Evolutionary conservation across 2,888 invertebrate species (phyloP), one percentile per base, ranked within the genome.

Genomic region (Andrena haemorrhoa): DNA sequence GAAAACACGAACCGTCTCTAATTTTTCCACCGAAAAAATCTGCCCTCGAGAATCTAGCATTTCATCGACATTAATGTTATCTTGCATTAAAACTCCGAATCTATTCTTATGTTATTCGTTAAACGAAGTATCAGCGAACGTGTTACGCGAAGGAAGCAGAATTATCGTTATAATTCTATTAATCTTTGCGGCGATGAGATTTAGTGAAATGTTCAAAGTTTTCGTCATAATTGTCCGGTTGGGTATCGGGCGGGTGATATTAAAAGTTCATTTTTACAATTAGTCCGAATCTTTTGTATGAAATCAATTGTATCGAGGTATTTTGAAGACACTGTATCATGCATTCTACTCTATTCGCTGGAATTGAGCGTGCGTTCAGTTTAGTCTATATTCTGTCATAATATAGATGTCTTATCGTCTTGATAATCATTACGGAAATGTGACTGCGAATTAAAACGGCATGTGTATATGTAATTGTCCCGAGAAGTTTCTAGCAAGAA

Each of bases 81-180:
- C 33, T 78, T 72, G 16, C 66, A 56, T 79, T 72, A 16, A 2
- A 68, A 71, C 10, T 51, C 51, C 16, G 35, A 80, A 49, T 41
- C 31, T 49, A 63, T 61, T 78, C 20, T 69, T 66, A 66, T 41
- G 31, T 78, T 79, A 12, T 4, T 72, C 63, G 47, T 72, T 68
- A 41, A 64, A 51, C 10, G 26, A n/a, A 78, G 35, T 58, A 33
- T 71, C 8, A 33, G 29, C 5, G 75, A 80, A 79, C 80, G 63
- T 68, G 63, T 79, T 68, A 80, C 66, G 51, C 16, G 47, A 63
- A 72, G 47, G 60, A 68, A 72, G 33, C n/a, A 47, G 1, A n/a
- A n/a, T 0, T 20, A 41, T 51, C 29, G 20, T n/a, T 33, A 10
- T 26, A 23, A 26, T 56, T 56, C 0, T 26, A 26, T 56, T 26